These are phyloP conservation scores for Bombus confusus DNA, from an alignment of 1,140 invertebrate species.

Conservation along the genomic window DNA sequence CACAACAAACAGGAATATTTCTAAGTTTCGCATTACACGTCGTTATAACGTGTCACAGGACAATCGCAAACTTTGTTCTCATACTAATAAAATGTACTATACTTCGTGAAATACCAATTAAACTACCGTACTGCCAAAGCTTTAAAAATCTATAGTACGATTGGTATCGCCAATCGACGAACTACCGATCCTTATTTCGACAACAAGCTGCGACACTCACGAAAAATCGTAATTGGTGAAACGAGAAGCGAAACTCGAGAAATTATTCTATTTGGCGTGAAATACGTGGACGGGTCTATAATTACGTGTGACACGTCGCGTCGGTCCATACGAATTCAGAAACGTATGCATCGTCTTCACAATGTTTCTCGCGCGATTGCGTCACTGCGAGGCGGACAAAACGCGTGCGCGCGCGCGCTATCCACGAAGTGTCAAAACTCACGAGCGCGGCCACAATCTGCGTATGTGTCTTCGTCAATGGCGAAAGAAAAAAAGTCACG, in stretches of 20 bases:
- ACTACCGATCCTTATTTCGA: neutral
- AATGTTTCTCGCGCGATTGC: slow-evolving; percentile 56
- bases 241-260: neutral
- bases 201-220: neutral
- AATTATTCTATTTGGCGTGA: slow-evolving; percentile 31
- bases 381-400: slow-evolving; percentile 69
- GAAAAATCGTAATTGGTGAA: neutral
- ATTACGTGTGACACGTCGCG: slow-evolving; percentile 55
- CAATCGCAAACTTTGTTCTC: too few species aligned
- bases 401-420: slow-evolving; percentile 40
- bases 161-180: too few species aligned
- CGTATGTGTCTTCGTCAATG: slow-evolving; percentile 13
- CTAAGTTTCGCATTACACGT: too few species aligned
- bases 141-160: too few species aligned
- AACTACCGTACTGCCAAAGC: too few species aligned
- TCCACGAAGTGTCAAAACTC: slow-evolving; percentile 70
- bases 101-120: too few species aligned
- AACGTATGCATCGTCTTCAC: slow-evolving; percentile 41
- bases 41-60: too few species aligned
- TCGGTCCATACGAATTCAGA: slow-evolving; percentile 47
- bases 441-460: neutral
- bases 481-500: slow-evolving; percentile 26
- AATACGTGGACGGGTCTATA: slow-evolving; percentile 55
- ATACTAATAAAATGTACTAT: too few species aligned
- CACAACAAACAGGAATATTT: too few species aligned